Evolutionary conservation across 2,113 vertebrate species (phyloP).

Genomic region (Oryzias celebensis): DNA sequence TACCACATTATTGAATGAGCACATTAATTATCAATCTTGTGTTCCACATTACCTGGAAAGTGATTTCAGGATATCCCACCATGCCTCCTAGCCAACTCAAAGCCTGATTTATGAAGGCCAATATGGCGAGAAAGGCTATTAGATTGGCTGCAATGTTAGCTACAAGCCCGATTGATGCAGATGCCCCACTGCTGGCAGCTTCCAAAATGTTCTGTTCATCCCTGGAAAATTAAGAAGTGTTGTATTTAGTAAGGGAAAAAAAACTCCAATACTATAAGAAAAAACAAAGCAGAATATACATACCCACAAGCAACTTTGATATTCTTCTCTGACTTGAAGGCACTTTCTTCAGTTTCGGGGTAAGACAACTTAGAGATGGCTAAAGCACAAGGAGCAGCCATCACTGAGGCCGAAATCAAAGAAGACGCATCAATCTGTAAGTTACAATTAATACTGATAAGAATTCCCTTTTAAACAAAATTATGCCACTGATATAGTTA

Average conservation of each 20-base stretch:
- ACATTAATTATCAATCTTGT: neutral
- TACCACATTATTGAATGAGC: neutral
- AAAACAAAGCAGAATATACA: constrained; percentile 27
- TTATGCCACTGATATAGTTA: neutral
- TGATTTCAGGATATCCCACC: constrained; percentile 84
- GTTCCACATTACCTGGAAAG: constrained; percentile 84
- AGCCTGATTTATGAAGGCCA: constrained; percentile 86
- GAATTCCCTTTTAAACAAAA: neutral
- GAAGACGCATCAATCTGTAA: constrained; percentile 87
- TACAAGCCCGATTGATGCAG: constrained; percentile 81
- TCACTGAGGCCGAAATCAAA: constrained; percentile 91
- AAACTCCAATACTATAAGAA: neutral
- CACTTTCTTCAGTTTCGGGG: constrained; percentile 87
- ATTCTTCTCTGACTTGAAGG: constrained; percentile 74
- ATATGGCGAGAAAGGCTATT: constrained; percentile 88
- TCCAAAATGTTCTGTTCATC: constrained; percentile 89
- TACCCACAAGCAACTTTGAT: constrained; percentile 76
- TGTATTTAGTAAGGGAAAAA: neutral
- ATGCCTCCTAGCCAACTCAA: constrained; percentile 87
- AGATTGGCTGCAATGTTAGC: constrained; percentile 90
- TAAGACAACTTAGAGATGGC: constrained; percentile 91
- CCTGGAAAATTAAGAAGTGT: constrained; percentile 61
- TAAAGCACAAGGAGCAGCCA: constrained; percentile 93
- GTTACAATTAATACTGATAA: neutral
- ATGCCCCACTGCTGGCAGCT: constrained; percentile 87